Base-by-base conservation (phyloP, 2,888 invertebrate genomes). In the Callimorpha dominula region DNA sequence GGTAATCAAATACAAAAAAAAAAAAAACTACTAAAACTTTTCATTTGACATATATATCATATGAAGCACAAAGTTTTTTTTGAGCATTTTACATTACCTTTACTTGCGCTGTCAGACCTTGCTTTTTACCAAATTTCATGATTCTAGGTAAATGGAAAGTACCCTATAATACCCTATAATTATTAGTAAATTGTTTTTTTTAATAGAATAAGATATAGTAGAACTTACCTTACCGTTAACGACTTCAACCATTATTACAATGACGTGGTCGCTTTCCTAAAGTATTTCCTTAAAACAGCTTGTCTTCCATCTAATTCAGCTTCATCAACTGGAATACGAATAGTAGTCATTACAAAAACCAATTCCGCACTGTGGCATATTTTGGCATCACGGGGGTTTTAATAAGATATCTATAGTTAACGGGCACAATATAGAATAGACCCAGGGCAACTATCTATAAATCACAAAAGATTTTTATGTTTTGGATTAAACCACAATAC, bases 241-340 rank as follows among this genome's bases (percentile, higher is more conserved):
- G 2, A 31, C 40, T 50, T 50, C 42, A 12, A 6, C 8, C 9
- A 40, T 9, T 12, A 42, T 12, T 52, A 52, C 42, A 57, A 6
- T 6, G 54, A 50, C 6, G 67, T 57, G 1, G 54, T 65, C 11
- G 17, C n/a, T 43, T 62, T 62, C 20, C 17, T 31, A 11, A 60
- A 60, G 5, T 9, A 15, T 49, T 42, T 68, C 31, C 7, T 31
- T 15, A 12, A 12, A 20, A 68, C 60, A n/a, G 31, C 62, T 46
- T 62, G 62, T 12, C 60, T 31, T 62, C 12, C 14, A 6, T 62
- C 62, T 49, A 69, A 49, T 40, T 62, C 68, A 31, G 46, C 20
- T 49, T 62, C 68, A 49, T 62, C 42, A 43, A 49, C 68, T 69
- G 46, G 31, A 69, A 68, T 20, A 17, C 11, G 40, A 62, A 20